Percentiles rank a stretch among this genome's conserved stretches.
These are phyloP conservation scores for Metridium senile DNA, from an alignment of 92 coral and sea anemone species.

Conservation along the genomic window DNA sequence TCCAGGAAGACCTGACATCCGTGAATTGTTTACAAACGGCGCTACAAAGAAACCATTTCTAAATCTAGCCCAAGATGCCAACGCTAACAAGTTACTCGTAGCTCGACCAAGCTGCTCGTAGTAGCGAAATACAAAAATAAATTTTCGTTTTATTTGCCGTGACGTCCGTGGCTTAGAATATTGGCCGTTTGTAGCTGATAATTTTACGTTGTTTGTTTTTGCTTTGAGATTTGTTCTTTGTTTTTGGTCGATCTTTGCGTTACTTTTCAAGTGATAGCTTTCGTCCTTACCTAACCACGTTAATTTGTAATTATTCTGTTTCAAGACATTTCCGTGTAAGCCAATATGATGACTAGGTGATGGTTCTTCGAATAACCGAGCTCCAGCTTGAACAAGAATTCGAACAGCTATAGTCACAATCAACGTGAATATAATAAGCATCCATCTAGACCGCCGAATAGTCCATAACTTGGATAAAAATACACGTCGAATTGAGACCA, in stretches of 20 bases:
- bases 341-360: background rate
- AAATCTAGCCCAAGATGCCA: slow-evolving; percentile 86
- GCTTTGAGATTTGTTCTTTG: slow-evolving; percentile 7
- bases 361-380: slow-evolving; percentile 8
- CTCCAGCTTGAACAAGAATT: slow-evolving; percentile 24
- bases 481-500: slow-evolving; percentile 40
- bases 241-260: slow-evolving; percentile 13
- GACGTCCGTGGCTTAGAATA: background rate
- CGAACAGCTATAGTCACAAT: background rate
- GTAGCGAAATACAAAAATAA: slow-evolving; percentile 92
- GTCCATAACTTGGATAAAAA: slow-evolving; percentile 39
- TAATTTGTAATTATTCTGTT: slow-evolving; percentile 34
- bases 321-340: slow-evolving; percentile 8
- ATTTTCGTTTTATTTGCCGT: slow-evolving; percentile 59
- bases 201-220: slow-evolving; percentile 23
- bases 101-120: slow-evolving; percentile 98
- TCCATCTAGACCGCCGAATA: slow-evolving; percentile 33
- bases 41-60: slow-evolving; percentile 77
- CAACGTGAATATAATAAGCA: slow-evolving; percentile 3
- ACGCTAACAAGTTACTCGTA: slow-evolving; percentile 80
- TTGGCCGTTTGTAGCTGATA: slow-evolving; percentile 6
- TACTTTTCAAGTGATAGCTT: slow-evolving; percentile 7
- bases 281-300: slow-evolving; percentile 36
- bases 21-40: slow-evolving; percentile 96
- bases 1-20: slow-evolving; percentile 89